Conservation (phyloP, 1,140 invertebrate species). For the Palaemon carinicauda region DNA sequence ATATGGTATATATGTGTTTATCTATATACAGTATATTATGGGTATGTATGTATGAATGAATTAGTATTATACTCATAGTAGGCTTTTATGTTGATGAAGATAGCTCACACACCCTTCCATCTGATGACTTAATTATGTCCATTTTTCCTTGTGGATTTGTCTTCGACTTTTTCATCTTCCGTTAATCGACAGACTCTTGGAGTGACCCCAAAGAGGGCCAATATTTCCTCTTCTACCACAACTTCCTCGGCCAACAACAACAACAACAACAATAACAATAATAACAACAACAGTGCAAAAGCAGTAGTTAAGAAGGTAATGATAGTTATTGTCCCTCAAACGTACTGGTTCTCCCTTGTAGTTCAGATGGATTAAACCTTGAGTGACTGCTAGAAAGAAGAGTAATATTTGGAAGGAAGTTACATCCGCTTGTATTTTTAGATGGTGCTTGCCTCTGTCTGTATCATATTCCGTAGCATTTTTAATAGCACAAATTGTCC, state of each 20-base stretch:
- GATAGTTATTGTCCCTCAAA: not conserved
- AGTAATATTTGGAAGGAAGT: too few species aligned
- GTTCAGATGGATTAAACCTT: not conserved
- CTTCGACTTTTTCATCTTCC: not conserved
- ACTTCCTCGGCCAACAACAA: conserved; percentile 35
- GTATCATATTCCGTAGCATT: too few species aligned
- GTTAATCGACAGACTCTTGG: conserved; percentile 29
- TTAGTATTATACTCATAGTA: too few species aligned
- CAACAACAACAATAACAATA: conserved; percentile 47
- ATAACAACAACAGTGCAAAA: conserved; percentile 50
- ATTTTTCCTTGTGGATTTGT: not conserved
- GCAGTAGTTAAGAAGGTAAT: conserved; percentile 49
- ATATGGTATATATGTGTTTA: not conserved
- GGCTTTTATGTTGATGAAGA: too few species aligned
- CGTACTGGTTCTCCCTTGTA: not conserved
- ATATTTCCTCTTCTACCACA: conserved; percentile 30
- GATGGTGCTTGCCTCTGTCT: too few species aligned
- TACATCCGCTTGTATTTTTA: too few species aligned
- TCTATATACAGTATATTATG: too few species aligned
- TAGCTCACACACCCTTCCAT: too few species aligned
- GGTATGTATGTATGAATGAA: too few species aligned
- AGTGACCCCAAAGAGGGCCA: conserved; percentile 44
- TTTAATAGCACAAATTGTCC: too few species aligned
- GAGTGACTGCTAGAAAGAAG: too few species aligned
- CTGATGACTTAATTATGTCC: not conserved